Percentiles rank a stretch among this genome's conserved stretches.
Conservation (phyloP, 2,113 vertebrate species). For the Hippocampus mohnikei region DNA sequence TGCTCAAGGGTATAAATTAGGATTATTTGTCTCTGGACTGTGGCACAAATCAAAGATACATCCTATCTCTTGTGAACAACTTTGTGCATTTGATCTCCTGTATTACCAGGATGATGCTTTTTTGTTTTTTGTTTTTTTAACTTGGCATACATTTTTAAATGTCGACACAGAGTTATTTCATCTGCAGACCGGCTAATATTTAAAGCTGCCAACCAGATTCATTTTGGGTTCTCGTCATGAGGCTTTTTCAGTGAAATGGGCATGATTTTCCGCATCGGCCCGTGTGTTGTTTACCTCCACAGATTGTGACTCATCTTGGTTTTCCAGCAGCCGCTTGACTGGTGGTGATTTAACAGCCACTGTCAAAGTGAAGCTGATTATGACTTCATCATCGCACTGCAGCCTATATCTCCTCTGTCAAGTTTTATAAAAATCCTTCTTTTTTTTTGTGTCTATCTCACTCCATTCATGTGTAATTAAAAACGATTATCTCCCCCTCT, state of each 20-base stretch:
- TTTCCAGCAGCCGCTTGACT: slow-evolving; percentile 35
- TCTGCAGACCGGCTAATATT: slow-evolving; percentile 17
- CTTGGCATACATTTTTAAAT: slow-evolving; percentile 18
- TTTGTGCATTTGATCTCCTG: background rate
- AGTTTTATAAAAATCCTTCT: slow-evolving; percentile 22
- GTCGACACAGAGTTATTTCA: slow-evolving; percentile 5
- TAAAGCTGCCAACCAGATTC: slow-evolving; percentile 32
- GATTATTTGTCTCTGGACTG: slow-evolving; percentile 1
- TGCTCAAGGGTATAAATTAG: background rate
- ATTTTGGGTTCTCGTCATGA: slow-evolving; percentile 11
- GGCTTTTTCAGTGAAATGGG: slow-evolving; percentile 19
- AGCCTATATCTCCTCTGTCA: slow-evolving; percentile 43
- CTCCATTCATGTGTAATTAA: slow-evolving; percentile 57
- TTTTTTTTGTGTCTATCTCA: slow-evolving; percentile 20
- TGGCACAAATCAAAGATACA: slow-evolving; percentile 6
- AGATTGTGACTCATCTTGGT: slow-evolving; percentile 42
- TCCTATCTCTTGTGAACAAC: background rate
- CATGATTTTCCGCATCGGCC: slow-evolving; percentile 14
- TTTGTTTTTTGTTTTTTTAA: background rate
- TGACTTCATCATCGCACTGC: slow-evolving; percentile 31
- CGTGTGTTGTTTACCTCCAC: slow-evolving; percentile 37
- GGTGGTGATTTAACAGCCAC: slow-evolving; percentile 33
- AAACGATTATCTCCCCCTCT: slow-evolving; percentile 52
- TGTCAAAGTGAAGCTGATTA: slow-evolving; percentile 33
- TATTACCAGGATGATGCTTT: background rate